Evolutionary conservation across 23 tunicate species (phyloP).

Genomic region (Aplidium turbinatum): DNA sequence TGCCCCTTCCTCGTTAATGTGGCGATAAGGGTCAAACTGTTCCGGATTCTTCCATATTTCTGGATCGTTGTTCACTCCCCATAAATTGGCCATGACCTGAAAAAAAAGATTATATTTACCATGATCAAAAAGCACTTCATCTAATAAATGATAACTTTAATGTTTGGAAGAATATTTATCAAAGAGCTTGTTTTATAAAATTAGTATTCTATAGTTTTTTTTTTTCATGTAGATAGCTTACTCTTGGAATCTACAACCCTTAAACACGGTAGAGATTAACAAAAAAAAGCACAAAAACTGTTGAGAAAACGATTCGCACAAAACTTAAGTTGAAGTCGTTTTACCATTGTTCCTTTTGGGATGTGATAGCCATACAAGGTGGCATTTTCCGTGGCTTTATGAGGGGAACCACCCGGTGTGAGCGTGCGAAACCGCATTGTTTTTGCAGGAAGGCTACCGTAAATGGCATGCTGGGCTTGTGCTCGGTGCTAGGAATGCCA

Average conservation of each 20-base stretch:
- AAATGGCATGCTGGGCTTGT: neutral
- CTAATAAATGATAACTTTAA: no score
- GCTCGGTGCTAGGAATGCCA: neutral
- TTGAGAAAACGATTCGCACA: neutral
- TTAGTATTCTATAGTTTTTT: no score
- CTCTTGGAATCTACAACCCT: no score
- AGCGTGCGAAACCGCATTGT: neutral
- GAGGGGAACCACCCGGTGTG: slow-evolving; percentile 1
- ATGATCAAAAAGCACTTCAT: no score
- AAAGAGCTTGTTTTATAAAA: no score
- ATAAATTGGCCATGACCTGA: slow-evolving; percentile 1
- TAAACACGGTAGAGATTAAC: no score
- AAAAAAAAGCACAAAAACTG: neutral
- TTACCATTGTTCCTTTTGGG: slow-evolving; percentile 2
- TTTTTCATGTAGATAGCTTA: no score
- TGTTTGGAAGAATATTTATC: no score
- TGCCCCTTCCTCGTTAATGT: neutral
- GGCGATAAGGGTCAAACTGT: neutral
- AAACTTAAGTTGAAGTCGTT: no score
- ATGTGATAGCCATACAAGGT: neutral
- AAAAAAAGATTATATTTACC: no score
- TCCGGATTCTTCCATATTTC: neutral
- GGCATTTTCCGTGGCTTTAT: neutral
- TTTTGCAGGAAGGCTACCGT: neutral
- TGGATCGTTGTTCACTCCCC: slow-evolving; percentile 8